phyloP scores from a whole-genome alignment of 2,888 invertebrate genomes.

The Idaea dimidiata region DNA sequence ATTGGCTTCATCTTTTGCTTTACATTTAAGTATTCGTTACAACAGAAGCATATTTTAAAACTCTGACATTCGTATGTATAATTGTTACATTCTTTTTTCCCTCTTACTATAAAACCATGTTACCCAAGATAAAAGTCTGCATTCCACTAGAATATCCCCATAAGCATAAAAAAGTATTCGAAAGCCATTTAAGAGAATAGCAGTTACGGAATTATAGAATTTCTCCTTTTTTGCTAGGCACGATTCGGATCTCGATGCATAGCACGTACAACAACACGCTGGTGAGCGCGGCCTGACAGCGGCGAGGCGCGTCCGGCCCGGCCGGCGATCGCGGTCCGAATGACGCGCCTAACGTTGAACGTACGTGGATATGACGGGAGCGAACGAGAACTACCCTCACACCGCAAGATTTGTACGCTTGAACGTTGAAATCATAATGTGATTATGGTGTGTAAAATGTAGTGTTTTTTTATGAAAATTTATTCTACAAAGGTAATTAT shows the following conservation, averaged over 20 bases:
- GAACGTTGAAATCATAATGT: slow-evolving; percentile 15
- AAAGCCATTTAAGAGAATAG: slow-evolving; percentile 6
- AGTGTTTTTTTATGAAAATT: neutral
- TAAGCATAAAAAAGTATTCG: neutral
- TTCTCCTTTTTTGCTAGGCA: slow-evolving; percentile 50
- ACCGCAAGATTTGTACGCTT: slow-evolving; percentile 69
- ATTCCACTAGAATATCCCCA: neutral
- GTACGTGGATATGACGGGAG: slow-evolving; percentile 35
- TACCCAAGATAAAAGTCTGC: neutral
- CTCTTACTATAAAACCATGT: neutral
- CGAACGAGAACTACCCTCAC: slow-evolving; percentile 45
- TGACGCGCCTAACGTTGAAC: slow-evolving; percentile 44
- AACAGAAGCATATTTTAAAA: neutral
- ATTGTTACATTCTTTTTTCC: neutral
- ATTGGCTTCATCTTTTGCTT: slow-evolving; percentile 26
- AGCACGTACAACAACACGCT: slow-evolving; percentile 74
- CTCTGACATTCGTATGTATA: neutral
- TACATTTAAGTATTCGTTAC: slow-evolving; percentile 10
- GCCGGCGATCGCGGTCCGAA: slow-evolving; percentile 45
- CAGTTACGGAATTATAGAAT: slow-evolving; percentile 17
- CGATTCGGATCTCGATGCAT: slow-evolving; percentile 73
- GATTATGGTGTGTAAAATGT: neutral
- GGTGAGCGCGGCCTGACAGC: slow-evolving; percentile 67
- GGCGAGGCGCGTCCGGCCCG: slow-evolving; percentile 52
- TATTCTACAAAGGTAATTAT: neutral